These are phyloP conservation scores for Oophaga sylvatica DNA, from an alignment of 2,797 vertebrate genomes.

Conservation along the genomic window DNA sequence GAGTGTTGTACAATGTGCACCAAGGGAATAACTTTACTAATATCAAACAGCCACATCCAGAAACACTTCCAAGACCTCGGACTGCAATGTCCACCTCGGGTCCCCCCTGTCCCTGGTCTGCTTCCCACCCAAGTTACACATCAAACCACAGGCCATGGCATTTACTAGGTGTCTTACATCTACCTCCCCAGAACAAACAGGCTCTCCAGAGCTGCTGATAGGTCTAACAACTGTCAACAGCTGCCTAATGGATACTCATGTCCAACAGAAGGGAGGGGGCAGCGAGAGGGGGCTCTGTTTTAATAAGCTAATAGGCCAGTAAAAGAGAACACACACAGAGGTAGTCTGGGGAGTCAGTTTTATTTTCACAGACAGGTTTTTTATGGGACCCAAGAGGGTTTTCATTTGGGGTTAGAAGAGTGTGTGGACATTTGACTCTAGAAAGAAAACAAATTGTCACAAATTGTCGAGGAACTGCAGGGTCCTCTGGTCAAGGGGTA, in stretches of 20 bases:
- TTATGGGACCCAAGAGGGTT: conserved; percentile 62
- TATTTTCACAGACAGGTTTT: conserved; percentile 74
- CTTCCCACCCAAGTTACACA: conserved; percentile 66
- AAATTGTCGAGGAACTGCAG: conserved; percentile 62
- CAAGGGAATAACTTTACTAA: conserved; percentile 60
- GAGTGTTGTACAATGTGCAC: conserved; percentile 55
- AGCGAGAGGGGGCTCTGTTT: conserved; percentile 65
- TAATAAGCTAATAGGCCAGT: conserved; percentile 69
- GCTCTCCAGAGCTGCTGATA: conserved; percentile 70
- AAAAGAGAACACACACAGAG: conserved; percentile 73
- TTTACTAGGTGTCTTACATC: conserved; percentile 68
- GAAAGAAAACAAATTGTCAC: conserved; percentile 63
- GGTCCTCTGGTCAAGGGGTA: conserved; percentile 61
- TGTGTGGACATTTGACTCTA: conserved; percentile 63
- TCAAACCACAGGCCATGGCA: conserved; percentile 68
- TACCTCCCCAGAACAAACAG: conserved; percentile 72
- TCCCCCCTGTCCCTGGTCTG: conserved; percentile 60
- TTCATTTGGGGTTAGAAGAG: conserved; percentile 62
- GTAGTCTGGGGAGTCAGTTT: conserved; percentile 71
- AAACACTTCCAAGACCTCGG: conserved; percentile 58
- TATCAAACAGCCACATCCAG: conserved; percentile 61
- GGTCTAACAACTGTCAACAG: conserved; percentile 75
- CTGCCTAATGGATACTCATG: conserved; percentile 71
- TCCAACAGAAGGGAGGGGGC: conserved; percentile 65
- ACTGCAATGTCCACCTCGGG: conserved; percentile 55